phyloP scores from a whole-genome alignment of 2,113 vertebrate genomes.

The Scatophagus argus region DNA sequence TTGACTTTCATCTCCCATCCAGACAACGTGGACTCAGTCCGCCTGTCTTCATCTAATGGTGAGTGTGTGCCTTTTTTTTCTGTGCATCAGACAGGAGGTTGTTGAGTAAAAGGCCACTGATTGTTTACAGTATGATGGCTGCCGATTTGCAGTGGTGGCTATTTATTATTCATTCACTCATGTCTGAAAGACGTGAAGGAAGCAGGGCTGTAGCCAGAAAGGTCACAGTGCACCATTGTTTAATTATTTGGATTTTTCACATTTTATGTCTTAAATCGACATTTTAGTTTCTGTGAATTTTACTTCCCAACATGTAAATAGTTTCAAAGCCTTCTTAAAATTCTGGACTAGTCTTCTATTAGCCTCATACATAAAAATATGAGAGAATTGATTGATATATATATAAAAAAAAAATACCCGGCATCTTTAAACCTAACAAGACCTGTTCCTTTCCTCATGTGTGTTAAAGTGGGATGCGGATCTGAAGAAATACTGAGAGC shows the following conservation, averaged over 20 bases:
- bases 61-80: slow-evolving; percentile 16
- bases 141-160: neutral
- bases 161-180: neutral
- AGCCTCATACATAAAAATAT: no score
- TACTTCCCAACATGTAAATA: neutral
- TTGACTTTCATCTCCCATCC: slow-evolving; percentile 6
- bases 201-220: neutral
- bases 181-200: neutral
- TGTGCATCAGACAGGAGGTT: neutral
- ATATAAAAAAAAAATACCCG: neutral
- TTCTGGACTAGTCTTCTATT: neutral
- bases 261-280: neutral
- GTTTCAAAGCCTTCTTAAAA: neutral
- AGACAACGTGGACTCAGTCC: neutral
- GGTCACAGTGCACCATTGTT: neutral
- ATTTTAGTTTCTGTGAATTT: neutral
- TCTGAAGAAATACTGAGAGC: neutral
- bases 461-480: no score
- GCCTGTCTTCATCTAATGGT: slow-evolving; percentile 16
- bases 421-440: neutral
- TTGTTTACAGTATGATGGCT: slow-evolving; percentile 6
- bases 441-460: neutral
- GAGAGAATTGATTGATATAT: no score
- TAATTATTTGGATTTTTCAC: neutral
- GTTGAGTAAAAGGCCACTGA: neutral